Evolutionary conservation across 2,797 vertebrate genomes (phyloP).

Genomic region (Ptychobarbus kaznakovi): DNA sequence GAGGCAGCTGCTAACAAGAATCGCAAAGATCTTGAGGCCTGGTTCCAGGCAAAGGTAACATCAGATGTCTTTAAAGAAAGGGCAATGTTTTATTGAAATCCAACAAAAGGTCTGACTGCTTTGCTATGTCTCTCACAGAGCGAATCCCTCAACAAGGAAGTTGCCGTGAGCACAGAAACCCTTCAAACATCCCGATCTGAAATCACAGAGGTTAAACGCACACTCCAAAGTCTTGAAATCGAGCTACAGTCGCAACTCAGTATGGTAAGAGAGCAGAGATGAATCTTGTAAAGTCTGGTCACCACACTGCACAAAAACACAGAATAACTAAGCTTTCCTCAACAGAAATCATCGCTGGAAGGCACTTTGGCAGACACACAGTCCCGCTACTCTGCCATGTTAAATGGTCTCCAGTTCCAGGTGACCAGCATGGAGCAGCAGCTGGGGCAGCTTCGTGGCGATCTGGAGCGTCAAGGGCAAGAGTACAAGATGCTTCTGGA

Average conservation of each 20-base stretch:
- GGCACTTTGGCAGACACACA: slow-evolving; percentile 64
- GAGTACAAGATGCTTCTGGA: slow-evolving; percentile 78
- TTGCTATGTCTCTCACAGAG: slow-evolving; percentile 11
- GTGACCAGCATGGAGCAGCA: slow-evolving; percentile 70
- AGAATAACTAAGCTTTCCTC: background rate
- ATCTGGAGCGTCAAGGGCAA: slow-evolving; percentile 71
- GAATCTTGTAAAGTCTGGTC: no score
- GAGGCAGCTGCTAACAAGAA: slow-evolving; percentile 82
- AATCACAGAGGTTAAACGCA: slow-evolving; percentile 56
- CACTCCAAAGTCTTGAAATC: slow-evolving; percentile 80
- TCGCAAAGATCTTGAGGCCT: slow-evolving; percentile 80
- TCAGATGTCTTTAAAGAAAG: no score
- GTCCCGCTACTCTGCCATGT: slow-evolving; percentile 57
- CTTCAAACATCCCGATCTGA: slow-evolving; percentile 51
- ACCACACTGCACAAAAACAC: background rate
- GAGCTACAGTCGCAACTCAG: slow-evolving; percentile 80
- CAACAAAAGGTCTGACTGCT: background rate
- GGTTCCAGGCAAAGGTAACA: slow-evolving; percentile 78
- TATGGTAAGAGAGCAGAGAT: slow-evolving; percentile 75
- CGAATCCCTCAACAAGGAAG: slow-evolving; percentile 47
- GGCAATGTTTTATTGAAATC: no score
- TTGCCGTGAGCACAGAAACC: slow-evolving; percentile 41
- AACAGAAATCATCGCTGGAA: slow-evolving; percentile 72
- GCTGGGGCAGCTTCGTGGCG: slow-evolving; percentile 65
- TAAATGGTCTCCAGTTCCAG: slow-evolving; percentile 68